Conservation (phyloP, 1,140 invertebrate genomes). For the Heliconius congener region DNA sequence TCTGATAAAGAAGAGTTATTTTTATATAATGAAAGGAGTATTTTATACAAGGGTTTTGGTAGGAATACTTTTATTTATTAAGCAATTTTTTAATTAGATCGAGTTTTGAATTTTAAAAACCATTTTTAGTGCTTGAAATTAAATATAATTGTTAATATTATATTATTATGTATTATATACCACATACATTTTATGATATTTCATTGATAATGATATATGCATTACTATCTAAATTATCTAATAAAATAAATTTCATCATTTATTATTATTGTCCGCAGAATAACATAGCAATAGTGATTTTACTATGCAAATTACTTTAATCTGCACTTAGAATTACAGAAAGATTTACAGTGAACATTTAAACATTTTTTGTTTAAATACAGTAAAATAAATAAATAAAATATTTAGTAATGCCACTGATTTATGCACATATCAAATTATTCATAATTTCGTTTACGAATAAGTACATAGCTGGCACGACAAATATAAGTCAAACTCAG, state of each 20-base stretch:
- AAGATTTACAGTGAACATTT: not conserved
- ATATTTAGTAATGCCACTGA: not conserved
- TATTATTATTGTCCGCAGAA: not conserved
- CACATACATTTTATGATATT: no score
- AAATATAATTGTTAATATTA: no score
- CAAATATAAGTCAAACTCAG: constrained; percentile 29
- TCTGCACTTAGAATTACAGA: not conserved
- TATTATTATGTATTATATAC: no score
- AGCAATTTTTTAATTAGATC: no score
- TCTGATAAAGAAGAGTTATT: not conserved
- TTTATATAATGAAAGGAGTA: not conserved
- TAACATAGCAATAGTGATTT: not conserved
- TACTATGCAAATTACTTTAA: not conserved
- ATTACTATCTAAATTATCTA: not conserved
- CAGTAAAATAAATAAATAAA: not conserved
- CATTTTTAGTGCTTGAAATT: not conserved
- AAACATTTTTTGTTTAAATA: not conserved
- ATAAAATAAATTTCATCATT: not conserved
- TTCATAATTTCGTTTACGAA: not conserved
- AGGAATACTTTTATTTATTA: no score
- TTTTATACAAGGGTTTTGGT: not conserved
- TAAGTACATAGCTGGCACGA: not conserved
- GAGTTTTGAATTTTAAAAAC: not conserved
- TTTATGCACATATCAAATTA: not conserved
- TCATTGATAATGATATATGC: no score